Conservation (phyloP, 2,888 invertebrate genomes). For the Cybosia mesomella region DNA sequence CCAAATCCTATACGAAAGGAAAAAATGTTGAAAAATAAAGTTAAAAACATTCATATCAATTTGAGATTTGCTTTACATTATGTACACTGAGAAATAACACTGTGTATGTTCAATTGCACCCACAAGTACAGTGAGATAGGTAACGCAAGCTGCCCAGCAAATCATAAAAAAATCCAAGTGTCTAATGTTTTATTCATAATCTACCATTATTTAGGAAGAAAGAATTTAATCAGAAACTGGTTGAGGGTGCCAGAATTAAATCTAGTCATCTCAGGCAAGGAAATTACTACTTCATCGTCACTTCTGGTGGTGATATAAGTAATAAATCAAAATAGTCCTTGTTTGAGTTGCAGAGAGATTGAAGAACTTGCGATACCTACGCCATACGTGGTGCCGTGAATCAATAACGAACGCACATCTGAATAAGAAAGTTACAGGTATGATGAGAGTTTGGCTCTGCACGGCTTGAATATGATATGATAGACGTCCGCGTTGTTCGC, state of each 20-base stretch:
- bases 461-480: conserved; percentile 92
- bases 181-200: background rate
- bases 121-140: conserved; percentile 12
- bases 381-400: conserved; percentile 13
- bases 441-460: conserved; percentile 93
- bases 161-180: too few species aligned
- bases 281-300: background rate
- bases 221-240: background rate
- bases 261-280: too few species aligned
- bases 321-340: background rate
- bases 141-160: conserved; percentile 9
- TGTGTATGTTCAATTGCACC: conserved; percentile 58
- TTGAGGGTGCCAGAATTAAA: background rate
- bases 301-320: background rate
- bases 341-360: background rate
- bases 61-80: conserved; percentile 77
- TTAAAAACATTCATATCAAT: conserved; percentile 34
- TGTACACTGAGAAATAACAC: conserved; percentile 67
- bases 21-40: conserved; percentile 53
- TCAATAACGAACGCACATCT: conserved; percentile 14
- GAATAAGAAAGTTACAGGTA: conserved; percentile 91
- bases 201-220: background rate
- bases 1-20: conserved; percentile 73
- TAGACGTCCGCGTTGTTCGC: conserved; percentile 92
- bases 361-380: conserved; percentile 14